phyloP scores from a whole-genome alignment of 2,797 vertebrate species.

The Hippoglossus hippoglossus region DNA sequence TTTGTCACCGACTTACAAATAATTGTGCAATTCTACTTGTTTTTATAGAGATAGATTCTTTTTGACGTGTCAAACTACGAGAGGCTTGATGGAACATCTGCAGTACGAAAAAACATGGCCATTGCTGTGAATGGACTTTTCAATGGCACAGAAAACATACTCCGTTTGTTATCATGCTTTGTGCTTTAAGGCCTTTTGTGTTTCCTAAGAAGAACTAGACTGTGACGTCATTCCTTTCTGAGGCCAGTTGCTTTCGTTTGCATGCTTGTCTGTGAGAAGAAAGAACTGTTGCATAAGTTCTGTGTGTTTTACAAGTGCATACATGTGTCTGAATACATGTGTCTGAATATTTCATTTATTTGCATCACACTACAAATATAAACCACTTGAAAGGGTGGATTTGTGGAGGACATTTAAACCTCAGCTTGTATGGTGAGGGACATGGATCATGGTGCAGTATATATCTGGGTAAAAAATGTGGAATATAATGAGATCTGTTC shows the following conservation, averaged over 20 bases:
- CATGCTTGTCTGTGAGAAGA: slow-evolving; percentile 13
- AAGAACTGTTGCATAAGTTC: slow-evolving; percentile 13
- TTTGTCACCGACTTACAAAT: slow-evolving; percentile 41
- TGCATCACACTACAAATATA: too few relatives aligned
- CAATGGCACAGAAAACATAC: slow-evolving; percentile 21
- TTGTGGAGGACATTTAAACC: too few relatives aligned
- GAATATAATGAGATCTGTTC: too few relatives aligned
- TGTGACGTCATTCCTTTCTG: slow-evolving; percentile 28
- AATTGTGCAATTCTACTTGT: slow-evolving; percentile 16
- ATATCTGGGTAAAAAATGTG: too few relatives aligned
- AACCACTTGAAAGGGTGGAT: too few relatives aligned
- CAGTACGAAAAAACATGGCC: slow-evolving; percentile 35
- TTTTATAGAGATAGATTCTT: slow-evolving; percentile 36
- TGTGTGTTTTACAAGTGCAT: not conserved
- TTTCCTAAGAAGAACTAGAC: slow-evolving; percentile 36
- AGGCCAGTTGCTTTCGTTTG: slow-evolving; percentile 10
- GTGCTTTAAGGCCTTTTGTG: slow-evolving; percentile 31
- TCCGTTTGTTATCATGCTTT: slow-evolving; percentile 24
- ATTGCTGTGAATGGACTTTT: slow-evolving; percentile 41
- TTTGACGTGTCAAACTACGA: slow-evolving; percentile 18
- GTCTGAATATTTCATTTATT: too few relatives aligned
- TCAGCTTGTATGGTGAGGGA: too few relatives aligned
- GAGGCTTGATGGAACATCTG: slow-evolving; percentile 24
- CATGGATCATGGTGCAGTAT: too few relatives aligned
- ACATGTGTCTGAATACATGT: too few relatives aligned